phyloP scores from a whole-genome alignment of 2,113 vertebrate species.

The Brachionichthys hirsutus region DNA sequence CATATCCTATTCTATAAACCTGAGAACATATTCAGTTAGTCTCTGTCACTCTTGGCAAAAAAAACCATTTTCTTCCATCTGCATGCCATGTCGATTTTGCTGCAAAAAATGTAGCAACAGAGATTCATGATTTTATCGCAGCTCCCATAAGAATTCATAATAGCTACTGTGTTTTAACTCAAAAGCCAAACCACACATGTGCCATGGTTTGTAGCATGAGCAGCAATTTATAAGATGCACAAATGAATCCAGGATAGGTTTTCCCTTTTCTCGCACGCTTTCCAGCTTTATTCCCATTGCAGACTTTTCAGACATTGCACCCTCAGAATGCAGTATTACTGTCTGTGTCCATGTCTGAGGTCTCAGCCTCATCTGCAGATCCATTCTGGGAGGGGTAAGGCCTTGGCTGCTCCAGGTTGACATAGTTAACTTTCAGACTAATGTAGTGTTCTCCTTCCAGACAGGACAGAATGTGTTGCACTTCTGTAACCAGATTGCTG shows the following conservation, averaged over 20 bases:
- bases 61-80: conserved; percentile 9
- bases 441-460: conserved; percentile 90
- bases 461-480: conserved; percentile 74
- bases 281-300: not conserved
- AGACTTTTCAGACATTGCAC: conserved; percentile 2
- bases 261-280: not conserved
- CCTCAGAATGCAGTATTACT: conserved; percentile 46
- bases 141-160: not conserved
- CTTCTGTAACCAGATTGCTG: conserved; percentile 73
- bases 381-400: conserved; percentile 68
- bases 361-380: conserved; percentile 66
- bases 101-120: conserved; percentile 4
- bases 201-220: not conserved
- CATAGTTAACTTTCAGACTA: conserved; percentile 83
- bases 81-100: not conserved
- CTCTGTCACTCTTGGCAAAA: conserved; percentile 16
- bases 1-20: conserved; percentile 14
- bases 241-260: conserved; percentile 1
- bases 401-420: conserved; percentile 81
- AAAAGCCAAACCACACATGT: conserved; percentile 19
- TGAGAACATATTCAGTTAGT: conserved; percentile 57
- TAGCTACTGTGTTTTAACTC: conserved; percentile 14
- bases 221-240: not conserved
- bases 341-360: conserved; percentile 58
- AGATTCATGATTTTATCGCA: not conserved